Conservation (phyloP, 2,888 invertebrate genomes). For the Emmelina monodactyla region DNA sequence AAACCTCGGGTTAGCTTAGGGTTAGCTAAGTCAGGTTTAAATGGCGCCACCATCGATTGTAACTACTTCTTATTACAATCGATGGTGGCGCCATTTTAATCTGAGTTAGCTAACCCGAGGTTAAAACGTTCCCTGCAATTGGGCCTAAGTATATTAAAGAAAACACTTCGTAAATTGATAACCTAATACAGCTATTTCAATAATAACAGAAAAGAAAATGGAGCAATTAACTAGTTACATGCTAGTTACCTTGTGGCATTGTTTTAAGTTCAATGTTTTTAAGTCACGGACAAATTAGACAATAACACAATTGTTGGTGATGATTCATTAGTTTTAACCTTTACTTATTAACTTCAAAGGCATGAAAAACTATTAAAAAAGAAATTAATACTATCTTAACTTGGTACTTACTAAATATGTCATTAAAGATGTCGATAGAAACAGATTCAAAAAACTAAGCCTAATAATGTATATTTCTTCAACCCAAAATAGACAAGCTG, state of each 20-base stretch:
- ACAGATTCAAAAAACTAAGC: neutral
- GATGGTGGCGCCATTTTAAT: too few species aligned
- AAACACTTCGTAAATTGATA: too few species aligned
- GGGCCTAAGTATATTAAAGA: too few species aligned
- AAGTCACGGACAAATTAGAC: slow-evolving; percentile 15
- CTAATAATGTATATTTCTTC: too few species aligned
- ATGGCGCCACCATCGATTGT: too few species aligned
- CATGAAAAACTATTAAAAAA: neutral
- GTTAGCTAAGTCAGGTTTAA: too few species aligned
- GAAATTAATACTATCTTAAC: neutral
- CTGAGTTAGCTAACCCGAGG: too few species aligned
- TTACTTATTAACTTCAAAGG: neutral
- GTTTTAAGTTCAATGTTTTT: slow-evolving; percentile 39
- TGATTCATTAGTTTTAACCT: too few species aligned
- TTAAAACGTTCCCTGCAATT: neutral
- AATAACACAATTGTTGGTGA: neutral
- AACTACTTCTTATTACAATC: too few species aligned
- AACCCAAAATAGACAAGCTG: too few species aligned
- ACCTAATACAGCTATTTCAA: too few species aligned
- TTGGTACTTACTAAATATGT: neutral
- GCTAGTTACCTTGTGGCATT: slow-evolving; percentile 20
- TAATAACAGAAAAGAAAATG: slow-evolving; percentile 12
- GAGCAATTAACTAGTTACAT: slow-evolving; percentile 28
- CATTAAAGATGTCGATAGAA: neutral
- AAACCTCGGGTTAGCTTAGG: too few species aligned